Evolutionary conservation across 2,113 vertebrate genomes (phyloP).

Genomic region (Silurus asotus): DNA sequence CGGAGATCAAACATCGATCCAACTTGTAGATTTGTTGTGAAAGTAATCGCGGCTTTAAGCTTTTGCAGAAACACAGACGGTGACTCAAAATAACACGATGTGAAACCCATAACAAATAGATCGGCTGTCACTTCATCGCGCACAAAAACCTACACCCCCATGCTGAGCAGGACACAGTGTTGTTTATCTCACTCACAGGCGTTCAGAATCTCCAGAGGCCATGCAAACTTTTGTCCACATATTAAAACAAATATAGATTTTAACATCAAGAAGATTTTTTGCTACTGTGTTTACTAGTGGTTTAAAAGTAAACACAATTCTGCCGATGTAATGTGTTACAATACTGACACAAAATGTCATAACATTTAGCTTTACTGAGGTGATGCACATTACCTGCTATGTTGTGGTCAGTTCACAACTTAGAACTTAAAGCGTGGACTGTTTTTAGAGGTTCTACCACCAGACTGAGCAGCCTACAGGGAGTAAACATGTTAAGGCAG

Average conservation of each 20-base stretch:
- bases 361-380: not conserved
- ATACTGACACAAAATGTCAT: not conserved
- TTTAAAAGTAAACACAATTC: not conserved
- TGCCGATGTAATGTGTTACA: not conserved
- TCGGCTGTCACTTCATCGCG: slow-evolving; percentile 31
- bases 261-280: not conserved
- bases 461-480: slow-evolving; percentile 42
- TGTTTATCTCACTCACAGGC: not conserved
- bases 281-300: not conserved
- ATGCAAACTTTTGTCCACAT: not conserved
- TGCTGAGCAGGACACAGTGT: slow-evolving; percentile 28
- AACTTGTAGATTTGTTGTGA: slow-evolving; percentile 3
- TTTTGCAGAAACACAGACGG: slow-evolving; percentile 33
- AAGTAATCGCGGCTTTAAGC: slow-evolving; percentile 37
- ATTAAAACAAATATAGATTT: not conserved
- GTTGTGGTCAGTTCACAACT: not conserved
- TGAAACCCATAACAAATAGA: slow-evolving; percentile 30
- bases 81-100: slow-evolving; percentile 29
- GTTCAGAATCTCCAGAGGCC: not conserved
- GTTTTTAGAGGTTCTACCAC: not conserved
- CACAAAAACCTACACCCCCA: slow-evolving; percentile 19
- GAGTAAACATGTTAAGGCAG: slow-evolving; percentile 63
- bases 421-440: not conserved
- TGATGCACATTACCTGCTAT: not conserved
- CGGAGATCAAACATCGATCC: not conserved